Percentiles rank a stretch among this genome's conserved stretches.
Evolutionary conservation across 2,888 invertebrate genomes (phyloP).

Genomic region (Lochmaea crataegi): DNA sequence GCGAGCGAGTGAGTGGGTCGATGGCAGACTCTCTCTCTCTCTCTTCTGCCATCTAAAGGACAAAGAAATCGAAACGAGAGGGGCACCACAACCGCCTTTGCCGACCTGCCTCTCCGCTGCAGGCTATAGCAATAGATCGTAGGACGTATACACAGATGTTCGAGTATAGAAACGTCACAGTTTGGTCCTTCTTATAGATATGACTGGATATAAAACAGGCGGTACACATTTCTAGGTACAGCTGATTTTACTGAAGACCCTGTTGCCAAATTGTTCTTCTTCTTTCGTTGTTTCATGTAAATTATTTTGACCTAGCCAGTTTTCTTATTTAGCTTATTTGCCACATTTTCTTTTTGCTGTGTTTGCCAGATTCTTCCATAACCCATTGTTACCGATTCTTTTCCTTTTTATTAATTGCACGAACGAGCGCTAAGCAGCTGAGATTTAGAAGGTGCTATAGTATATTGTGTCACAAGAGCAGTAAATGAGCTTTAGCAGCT

Average conservation of each 20-base stretch:
- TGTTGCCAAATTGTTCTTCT: not conserved
- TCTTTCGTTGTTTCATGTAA: too few species aligned
- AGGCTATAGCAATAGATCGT: constrained; percentile 50
- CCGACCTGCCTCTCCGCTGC: constrained; percentile 31
- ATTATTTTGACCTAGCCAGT: too few species aligned
- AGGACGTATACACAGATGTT: constrained; percentile 49
- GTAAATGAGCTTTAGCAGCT: too few species aligned
- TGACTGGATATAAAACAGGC: not conserved
- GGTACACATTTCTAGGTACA: constrained; percentile 4
- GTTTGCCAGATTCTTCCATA: not conserved
- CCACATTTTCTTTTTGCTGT: too few species aligned
- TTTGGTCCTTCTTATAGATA: not conserved
- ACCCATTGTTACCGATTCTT: not conserved
- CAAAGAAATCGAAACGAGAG: constrained; percentile 47
- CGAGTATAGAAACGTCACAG: constrained; percentile 47
- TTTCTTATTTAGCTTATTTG: too few species aligned
- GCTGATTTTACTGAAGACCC: not conserved
- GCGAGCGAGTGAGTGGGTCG: constrained; percentile 46
- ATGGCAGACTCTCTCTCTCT: constrained; percentile 38
- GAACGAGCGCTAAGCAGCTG: too few species aligned
- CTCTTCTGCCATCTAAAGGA: constrained; percentile 43
- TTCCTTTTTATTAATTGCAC: too few species aligned
- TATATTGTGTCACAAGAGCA: too few species aligned
- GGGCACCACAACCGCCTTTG: constrained; percentile 28
- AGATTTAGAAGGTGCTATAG: too few species aligned